Evolutionary conservation across 2,113 vertebrate genomes (phyloP).

Genomic region (Callipepla californica): DNA sequence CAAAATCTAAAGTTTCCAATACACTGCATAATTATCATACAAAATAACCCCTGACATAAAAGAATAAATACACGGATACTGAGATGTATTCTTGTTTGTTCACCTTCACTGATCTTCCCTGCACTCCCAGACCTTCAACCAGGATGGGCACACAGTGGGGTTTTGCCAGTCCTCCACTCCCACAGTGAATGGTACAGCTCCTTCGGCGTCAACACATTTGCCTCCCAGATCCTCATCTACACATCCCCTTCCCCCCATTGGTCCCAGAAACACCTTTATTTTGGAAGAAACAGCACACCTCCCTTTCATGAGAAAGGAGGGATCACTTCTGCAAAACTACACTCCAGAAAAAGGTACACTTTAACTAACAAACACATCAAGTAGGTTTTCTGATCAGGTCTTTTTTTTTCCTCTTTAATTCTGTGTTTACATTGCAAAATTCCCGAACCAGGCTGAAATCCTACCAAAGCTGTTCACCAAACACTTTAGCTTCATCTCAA

Average conservation of each 20-base stretch:
- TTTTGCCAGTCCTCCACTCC: background rate
- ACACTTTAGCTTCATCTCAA: background rate
- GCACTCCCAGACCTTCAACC: background rate
- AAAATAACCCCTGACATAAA: background rate
- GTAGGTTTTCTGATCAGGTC: background rate
- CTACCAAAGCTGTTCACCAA: background rate
- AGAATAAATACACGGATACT: fast-evolving
- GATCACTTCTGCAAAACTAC: background rate
- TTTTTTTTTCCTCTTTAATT: background rate
- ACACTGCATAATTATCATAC: background rate
- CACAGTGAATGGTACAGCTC: background rate
- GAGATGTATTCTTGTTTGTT: background rate
- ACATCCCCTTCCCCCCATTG: background rate
- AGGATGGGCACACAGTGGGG: background rate
- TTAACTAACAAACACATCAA: background rate
- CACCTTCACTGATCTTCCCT: background rate
- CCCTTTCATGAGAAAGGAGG: background rate
- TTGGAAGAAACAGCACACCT: background rate
- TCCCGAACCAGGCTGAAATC: background rate
- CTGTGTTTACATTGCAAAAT: background rate
- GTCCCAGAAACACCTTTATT: background rate
- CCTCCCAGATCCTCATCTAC: background rate
- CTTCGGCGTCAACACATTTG: background rate
- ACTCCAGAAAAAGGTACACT: background rate
- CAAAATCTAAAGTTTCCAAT: background rate